phyloP scores from a whole-genome alignment of 2,888 invertebrate species.

The Thymelicus sylvestris region DNA sequence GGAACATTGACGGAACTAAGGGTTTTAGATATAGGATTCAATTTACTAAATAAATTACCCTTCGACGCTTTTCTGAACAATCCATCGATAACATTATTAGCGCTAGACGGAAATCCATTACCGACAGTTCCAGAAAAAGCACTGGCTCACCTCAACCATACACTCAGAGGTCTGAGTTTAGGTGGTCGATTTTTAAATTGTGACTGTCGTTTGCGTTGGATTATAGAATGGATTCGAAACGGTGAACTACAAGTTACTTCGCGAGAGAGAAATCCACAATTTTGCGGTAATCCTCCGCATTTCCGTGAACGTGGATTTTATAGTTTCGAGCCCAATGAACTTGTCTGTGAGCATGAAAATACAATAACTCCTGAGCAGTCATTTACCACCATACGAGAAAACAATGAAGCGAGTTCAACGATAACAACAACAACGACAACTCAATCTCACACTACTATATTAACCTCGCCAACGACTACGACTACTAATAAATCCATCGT shows the following conservation, averaged over 20 bases:
- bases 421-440: constrained; percentile 42
- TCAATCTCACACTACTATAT: constrained; percentile 25
- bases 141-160: constrained; percentile 91
- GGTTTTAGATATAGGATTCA: constrained; percentile 96
- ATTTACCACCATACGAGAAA: constrained; percentile 45
- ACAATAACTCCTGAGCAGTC: constrained; percentile 55
- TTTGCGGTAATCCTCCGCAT: constrained; percentile 93
- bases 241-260: constrained; percentile 96
- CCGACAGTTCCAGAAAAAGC: constrained; percentile 92
- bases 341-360: constrained; percentile 84
- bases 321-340: constrained; percentile 92
- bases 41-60: constrained; percentile 93
- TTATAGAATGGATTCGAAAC: constrained; percentile 94
- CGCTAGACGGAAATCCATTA: constrained; percentile 95
- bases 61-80: constrained; percentile 91
- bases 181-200: constrained; percentile 95
- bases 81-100: constrained; percentile 93
- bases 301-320: constrained; percentile 94
- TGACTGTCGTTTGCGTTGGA: constrained; percentile 95
- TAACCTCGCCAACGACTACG: constrained; percentile 51
- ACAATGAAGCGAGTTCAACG: constrained; percentile 56
- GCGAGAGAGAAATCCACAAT: constrained; percentile 95
- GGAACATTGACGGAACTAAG: constrained; percentile 91
- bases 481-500: constrained; percentile 53
- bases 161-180: constrained; percentile 93